A percentile compares a stretch with the other conserved stretches of the same genome.
Evolutionary conservation across 2,797 vertebrate genomes (phyloP).

Genomic region (Gymnoscopelus microlampas): DNA sequence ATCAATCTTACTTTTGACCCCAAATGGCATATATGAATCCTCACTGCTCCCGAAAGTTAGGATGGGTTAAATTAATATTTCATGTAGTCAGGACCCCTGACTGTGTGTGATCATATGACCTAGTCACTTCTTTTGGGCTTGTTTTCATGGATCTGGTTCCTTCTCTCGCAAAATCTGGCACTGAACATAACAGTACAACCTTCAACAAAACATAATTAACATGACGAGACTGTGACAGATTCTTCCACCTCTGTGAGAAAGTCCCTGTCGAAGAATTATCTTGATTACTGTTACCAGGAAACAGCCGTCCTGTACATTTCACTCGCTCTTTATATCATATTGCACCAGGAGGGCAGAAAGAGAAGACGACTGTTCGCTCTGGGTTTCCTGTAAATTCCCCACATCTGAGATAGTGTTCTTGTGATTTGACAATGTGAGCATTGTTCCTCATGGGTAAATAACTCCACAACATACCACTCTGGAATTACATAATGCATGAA

Average conservation of each 20-base stretch:
- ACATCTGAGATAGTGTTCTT: neutral
- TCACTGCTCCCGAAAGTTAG: too few relatives aligned
- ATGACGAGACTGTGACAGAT: too few relatives aligned
- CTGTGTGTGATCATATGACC: too few relatives aligned
- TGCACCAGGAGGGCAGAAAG: neutral
- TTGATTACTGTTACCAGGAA: neutral
- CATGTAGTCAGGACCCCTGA: too few relatives aligned
- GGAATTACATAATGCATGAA: too few relatives aligned
- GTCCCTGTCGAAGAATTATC: neutral
- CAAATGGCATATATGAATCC: too few relatives aligned
- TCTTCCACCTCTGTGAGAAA: neutral
- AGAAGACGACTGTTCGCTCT: neutral
- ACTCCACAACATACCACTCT: neutral
- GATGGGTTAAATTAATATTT: too few relatives aligned
- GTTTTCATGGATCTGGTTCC: too few relatives aligned
- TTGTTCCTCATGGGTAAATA: neutral
- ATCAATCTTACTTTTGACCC: too few relatives aligned
- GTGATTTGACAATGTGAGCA: neutral
- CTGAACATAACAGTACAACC: neutral
- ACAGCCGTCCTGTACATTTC: too few relatives aligned
- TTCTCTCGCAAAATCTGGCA: neutral
- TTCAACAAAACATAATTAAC: neutral
- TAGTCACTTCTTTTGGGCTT: too few relatives aligned
- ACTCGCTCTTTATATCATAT: neutral
- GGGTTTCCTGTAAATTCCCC: neutral